phyloP scores from a whole-genome alignment of 2,888 invertebrate genomes.

The Caenorhabditis uteleia region DNA sequence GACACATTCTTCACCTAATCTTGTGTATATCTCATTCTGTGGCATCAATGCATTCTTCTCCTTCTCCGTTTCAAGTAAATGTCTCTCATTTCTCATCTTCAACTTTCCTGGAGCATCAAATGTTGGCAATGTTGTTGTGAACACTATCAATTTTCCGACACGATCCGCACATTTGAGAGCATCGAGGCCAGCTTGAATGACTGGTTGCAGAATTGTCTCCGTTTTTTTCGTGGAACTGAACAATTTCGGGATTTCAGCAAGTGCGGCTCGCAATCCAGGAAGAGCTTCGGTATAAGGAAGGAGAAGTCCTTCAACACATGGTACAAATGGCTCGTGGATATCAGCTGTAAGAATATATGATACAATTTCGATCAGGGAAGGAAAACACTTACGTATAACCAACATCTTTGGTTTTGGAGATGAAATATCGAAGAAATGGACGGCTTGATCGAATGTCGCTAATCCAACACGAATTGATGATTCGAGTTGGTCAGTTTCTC shows the following conservation, averaged over 20 bases:
- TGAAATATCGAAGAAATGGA: conserved; percentile 88
- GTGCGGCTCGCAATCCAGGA: conserved; percentile 74
- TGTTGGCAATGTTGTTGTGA: conserved; percentile 90
- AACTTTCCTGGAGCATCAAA: conserved; percentile 93
- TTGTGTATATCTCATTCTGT: conserved; percentile 87
- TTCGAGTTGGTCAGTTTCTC: conserved; percentile 71
- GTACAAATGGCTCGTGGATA: conserved; percentile 95
- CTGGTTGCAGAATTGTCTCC: conserved; percentile 91
- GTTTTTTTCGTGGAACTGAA: conserved; percentile 92
- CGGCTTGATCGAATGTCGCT: conserved; percentile 91
- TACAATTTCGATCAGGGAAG: not conserved
- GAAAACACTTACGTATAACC: conserved; percentile 35
- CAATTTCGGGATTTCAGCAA: conserved; percentile 89
- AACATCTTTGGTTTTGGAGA: conserved; percentile 74
- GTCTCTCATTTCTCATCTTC: conserved; percentile 91
- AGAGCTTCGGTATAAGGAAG: conserved; percentile 78
- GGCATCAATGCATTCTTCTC: conserved; percentile 81
- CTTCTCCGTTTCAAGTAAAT: conserved; percentile 93
- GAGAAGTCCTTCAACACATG: conserved; percentile 89
- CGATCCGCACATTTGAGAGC: conserved; percentile 83
- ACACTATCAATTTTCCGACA: conserved; percentile 89
- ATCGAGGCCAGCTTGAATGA: conserved; percentile 94
- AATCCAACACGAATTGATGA: conserved; percentile 88
- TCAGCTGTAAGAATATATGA: conserved; percentile 76
- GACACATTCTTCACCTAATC: conserved; percentile 91